phyloP scores from a whole-genome alignment of 2,797 vertebrate genomes.

The Trachops cirrhosus region DNA sequence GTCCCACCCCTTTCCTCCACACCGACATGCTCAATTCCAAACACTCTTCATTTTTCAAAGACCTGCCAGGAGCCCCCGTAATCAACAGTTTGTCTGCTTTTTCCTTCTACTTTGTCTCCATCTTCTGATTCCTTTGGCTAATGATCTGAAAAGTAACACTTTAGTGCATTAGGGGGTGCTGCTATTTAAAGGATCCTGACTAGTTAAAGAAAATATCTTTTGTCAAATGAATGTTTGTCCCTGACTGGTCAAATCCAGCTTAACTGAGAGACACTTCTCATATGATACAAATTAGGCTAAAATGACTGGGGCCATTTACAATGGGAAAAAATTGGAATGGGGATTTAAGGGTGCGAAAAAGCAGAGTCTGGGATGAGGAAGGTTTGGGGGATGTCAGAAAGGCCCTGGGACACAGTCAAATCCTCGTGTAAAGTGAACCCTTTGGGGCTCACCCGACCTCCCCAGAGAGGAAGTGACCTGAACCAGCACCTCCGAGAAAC shows the following conservation, averaged over 20 bases:
- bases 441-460: not conserved
- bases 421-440: not conserved
- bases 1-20: not conserved
- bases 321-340: not conserved
- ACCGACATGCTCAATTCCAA: not conserved
- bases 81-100: not conserved
- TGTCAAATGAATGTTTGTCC: not conserved
- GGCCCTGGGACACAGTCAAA: not conserved
- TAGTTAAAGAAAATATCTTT: not conserved
- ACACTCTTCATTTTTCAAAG: not conserved
- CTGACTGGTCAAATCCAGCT: not conserved
- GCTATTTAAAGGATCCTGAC: slow-evolving; percentile 17
- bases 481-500: not conserved
- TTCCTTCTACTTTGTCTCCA: slow-evolving; percentile 53
- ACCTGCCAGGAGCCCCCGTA: not conserved
- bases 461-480: not conserved
- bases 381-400: not conserved
- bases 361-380: not conserved
- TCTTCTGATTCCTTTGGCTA: slow-evolving; percentile 57
- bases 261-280: not conserved
- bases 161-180: not conserved
- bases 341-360: not conserved
- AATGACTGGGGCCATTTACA: not conserved
- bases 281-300: not conserved
- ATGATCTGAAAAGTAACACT: slow-evolving; percentile 31